phyloP scores from a whole-genome alignment of 2,113 vertebrate genomes.

The Trogon surrucura region DNA sequence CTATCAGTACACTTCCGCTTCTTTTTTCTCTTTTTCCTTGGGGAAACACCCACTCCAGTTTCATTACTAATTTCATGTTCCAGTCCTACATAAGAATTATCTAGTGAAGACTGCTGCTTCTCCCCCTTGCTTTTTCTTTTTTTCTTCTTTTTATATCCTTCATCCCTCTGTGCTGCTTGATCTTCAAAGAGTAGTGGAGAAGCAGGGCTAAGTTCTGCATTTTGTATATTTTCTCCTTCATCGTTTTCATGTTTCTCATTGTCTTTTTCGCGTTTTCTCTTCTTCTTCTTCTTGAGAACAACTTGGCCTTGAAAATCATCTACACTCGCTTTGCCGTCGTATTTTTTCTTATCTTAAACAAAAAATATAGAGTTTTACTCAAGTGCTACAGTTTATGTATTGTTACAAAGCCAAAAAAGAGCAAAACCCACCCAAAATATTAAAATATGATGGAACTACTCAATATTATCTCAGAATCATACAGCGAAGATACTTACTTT shows the following conservation, averaged over 20 bases:
- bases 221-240: neutral
- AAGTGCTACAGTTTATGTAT: neutral
- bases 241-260: neutral
- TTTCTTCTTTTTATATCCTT: neutral
- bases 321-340: neutral
- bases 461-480: neutral
- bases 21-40: conserved; percentile 11
- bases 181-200: neutral
- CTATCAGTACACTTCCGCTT: fast-evolving
- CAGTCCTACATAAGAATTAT: neutral
- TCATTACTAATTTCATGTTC: neutral
- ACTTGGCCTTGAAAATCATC: neutral
- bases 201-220: fast-evolving
- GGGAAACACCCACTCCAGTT: neutral
- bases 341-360: conserved; percentile 12
- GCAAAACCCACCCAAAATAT: neutral
- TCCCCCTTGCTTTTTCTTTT: neutral
- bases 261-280: neutral
- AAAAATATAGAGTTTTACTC: neutral
- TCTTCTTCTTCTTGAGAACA: conserved; percentile 48
- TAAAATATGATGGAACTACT: neutral
- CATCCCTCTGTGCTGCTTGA: fast-evolving
- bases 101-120: neutral
- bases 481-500: neutral
- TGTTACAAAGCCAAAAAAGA: fast-evolving